These are phyloP conservation scores for Cryptoprocta ferox DNA, from an alignment of 2,797 vertebrate species.

Conservation along the genomic window DNA sequence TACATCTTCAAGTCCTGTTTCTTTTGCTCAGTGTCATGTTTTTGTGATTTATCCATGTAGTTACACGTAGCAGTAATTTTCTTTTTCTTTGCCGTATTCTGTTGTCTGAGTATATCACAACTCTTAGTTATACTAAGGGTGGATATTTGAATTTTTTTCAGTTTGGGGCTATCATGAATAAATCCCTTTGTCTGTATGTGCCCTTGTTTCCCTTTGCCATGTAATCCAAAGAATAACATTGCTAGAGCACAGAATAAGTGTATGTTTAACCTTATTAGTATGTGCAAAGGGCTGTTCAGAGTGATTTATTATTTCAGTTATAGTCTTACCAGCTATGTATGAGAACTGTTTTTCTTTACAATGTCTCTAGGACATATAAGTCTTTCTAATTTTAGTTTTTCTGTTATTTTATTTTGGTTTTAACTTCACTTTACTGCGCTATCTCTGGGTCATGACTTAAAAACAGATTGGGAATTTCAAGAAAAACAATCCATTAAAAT, in stretches of 20 bases:
- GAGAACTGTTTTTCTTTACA: background rate
- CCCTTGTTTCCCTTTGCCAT: background rate
- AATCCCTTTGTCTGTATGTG: background rate
- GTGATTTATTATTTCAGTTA: background rate
- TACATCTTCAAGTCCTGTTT: background rate
- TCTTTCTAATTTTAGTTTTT: constrained; percentile 42
- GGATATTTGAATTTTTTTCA: background rate
- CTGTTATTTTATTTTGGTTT: constrained; percentile 19
- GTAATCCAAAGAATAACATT: background rate
- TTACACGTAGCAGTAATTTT: background rate
- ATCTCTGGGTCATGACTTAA: background rate
- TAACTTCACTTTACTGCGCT: background rate
- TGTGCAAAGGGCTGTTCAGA: background rate
- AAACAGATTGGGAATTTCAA: background rate
- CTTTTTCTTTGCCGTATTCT: background rate
- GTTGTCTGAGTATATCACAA: background rate
- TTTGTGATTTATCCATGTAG: background rate
- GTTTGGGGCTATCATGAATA: background rate
- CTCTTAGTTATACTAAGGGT: background rate
- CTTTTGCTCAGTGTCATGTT: background rate
- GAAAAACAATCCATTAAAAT: background rate
- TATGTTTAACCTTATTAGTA: background rate
- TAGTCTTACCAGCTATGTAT: background rate
- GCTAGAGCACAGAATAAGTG: background rate
- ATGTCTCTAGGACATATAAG: background rate